Base-by-base conservation (phyloP, 2,113 vertebrate genomes). In the Centrocercus urophasianus region DNA sequence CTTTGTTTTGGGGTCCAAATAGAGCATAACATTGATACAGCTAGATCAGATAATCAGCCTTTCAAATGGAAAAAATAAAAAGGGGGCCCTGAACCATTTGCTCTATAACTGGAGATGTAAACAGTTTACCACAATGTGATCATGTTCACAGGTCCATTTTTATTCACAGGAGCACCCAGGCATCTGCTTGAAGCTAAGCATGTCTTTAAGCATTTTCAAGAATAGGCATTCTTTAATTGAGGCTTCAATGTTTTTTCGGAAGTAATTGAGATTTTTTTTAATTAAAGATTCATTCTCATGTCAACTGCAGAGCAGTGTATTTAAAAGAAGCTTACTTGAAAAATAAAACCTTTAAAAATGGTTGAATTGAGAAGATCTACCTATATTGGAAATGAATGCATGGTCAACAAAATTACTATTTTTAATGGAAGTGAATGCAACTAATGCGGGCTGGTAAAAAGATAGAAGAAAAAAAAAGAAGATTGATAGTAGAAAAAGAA, bases 141-240 rank as follows among this genome's bases (percentile, higher is more conserved):
- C 66, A 52, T 11, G 83, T 77, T 34, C 70, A 20, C 16, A 67
- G 36, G 21, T 71, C 57, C 15, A 34, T 81, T 84, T 86, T 82
- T 32, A 59, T n/a, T 45, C 61, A 59, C 10, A 61, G 56, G 16
- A 86, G 21, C 21, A 93, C 2, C 43, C 69, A 78, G 45, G 18
- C 1, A 1, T 24, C n/a, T 50, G n/a, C 73, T 59, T 83, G n/a
- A 83, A 65, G 20, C 40, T 34, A 86, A 52, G 45, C 14, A 69
- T 4, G 21, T 38, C 70, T 83, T 78, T 36, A 76, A 89, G 30
- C 2, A 4, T 66, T 67, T 93, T 67, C 61, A 87, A 84, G 47
- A 93, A 87, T 2, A 87, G 24, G 15, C 10, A 71, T 56, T 87
- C 56, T 91, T 96, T 84, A 93, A 93, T 11, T 67, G 20, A 89